phyloP scores from a whole-genome alignment of 2,888 invertebrate species.

The Craniophora ligustri region DNA sequence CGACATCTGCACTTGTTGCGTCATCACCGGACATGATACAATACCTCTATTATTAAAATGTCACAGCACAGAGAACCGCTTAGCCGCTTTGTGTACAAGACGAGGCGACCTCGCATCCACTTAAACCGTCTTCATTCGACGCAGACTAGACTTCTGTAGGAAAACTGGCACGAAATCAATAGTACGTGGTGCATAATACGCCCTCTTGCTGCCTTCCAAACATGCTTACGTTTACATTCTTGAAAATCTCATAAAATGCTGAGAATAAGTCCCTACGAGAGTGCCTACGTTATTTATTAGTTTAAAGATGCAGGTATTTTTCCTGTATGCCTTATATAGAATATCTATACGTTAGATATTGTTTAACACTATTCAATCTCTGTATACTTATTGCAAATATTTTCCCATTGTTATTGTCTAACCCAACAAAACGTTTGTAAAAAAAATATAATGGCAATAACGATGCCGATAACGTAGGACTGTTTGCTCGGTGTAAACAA shows the following conservation, averaged over 20 bases:
- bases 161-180: constrained; percentile 42
- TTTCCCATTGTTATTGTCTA: constrained; percentile 35
- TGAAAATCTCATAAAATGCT: constrained; percentile 9
- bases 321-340: constrained; percentile 23
- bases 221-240: constrained; percentile 9
- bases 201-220: constrained; percentile 22
- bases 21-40: constrained; percentile 65
- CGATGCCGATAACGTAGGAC: constrained; percentile 66
- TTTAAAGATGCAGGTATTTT: constrained; percentile 20
- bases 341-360: constrained; percentile 2
- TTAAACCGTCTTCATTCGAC: constrained; percentile 62
- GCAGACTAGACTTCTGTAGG: constrained; percentile 29
- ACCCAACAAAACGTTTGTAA: constrained; percentile 40
- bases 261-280: too few species aligned
- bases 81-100: constrained; percentile 58
- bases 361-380: constrained; percentile 15
- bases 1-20: constrained; percentile 57
- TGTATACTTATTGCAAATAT: constrained; percentile 32
- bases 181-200: constrained; percentile 23
- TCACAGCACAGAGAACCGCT: constrained; percentile 58
- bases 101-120: constrained; percentile 67
- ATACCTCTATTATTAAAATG: constrained; percentile 65
- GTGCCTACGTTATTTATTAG: constrained; percentile 4
- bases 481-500: constrained; percentile 74
- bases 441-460: constrained; percentile 52